Evolutionary conservation across 2,797 vertebrate genomes (phyloP), one percentile per base, ranked within the genome.

Genomic region (Morus bassanus): DNA sequence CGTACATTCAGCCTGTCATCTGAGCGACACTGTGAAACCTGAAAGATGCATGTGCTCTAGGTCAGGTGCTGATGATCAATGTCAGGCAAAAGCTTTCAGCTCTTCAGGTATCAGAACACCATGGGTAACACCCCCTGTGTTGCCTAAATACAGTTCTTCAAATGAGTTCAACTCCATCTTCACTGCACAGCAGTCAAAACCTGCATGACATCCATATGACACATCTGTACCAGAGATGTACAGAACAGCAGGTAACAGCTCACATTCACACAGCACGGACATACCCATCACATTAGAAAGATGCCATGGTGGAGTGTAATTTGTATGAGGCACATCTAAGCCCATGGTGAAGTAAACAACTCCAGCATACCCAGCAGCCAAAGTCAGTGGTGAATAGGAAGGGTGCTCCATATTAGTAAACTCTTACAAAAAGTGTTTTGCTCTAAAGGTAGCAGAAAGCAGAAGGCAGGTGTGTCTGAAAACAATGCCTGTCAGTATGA

Each of bases 81-180:
- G 4, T 8, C 15, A 75, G 27, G 46, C 16, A 63, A 88, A 72
- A 84, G 2, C 11, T 86, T 78, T 68, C 43, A 31, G 23, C 22
- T 61, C 31, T 39, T 46, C 54, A 60, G 25, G 9, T 67, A 13
- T 43, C 17, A 50, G 37, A 63, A 23, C 27, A 30, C 6, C 37
- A 27, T 0, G 3, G 5, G 5, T 43, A 8, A 4, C 11, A 14
- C 2, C 1, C 17, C 16, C 7, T 18, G 11, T 59, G 13, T 35
- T 73, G 19, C 22, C 21, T 53, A 30, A 65, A 63, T 5, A 11
- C 18, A 53, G 7, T 18, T 89, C 30, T 83, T 78, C 46, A 51
- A 28, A 30, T 35, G 10, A 48, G 21, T 35, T 59, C 50, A 31
- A 22, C 30, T 48, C 31, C 51, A 37, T 7, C 17, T 54, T 79